phyloP scores from a whole-genome alignment of 2,888 invertebrate species.

The Plebejus anna region DNA sequence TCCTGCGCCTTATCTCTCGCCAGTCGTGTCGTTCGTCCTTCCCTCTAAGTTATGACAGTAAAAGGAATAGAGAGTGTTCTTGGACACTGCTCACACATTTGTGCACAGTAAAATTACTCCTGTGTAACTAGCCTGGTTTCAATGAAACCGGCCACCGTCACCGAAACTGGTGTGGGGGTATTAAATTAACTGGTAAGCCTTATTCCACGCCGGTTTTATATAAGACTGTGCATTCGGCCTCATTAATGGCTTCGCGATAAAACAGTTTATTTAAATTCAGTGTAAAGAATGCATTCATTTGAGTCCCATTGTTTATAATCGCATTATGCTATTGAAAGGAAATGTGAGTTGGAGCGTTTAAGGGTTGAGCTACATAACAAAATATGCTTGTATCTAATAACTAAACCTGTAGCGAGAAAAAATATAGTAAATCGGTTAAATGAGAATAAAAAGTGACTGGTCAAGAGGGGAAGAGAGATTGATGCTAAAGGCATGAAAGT shows the following conservation, averaged over 20 bases:
- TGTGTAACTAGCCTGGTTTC: too few relatives aligned
- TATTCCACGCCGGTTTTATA: neutral
- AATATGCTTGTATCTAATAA: neutral
- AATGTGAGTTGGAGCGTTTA: constrained; percentile 1
- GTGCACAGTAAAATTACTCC: too few relatives aligned
- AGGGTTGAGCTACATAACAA: constrained; percentile 5
- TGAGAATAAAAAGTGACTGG: too few relatives aligned
- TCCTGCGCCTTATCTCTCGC: too few relatives aligned
- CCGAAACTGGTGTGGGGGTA: neutral
- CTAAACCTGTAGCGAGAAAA: neutral
- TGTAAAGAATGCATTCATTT: constrained; percentile 12
- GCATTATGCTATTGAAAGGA: constrained; percentile 12
- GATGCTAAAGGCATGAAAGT: too few relatives aligned
- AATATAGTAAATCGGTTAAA: too few relatives aligned
- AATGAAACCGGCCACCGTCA: too few relatives aligned
- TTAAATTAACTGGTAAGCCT: neutral
- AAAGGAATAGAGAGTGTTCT: too few relatives aligned
- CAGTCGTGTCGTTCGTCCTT: too few relatives aligned
- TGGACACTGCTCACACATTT: too few relatives aligned
- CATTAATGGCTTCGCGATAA: neutral
- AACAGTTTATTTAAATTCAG: neutral
- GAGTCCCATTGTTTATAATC: constrained; percentile 3
- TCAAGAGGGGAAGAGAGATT: too few relatives aligned
- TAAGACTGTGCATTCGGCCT: neutral
- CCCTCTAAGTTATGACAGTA: too few relatives aligned